A percentile compares a stretch with the other conserved stretches of the same genome.
Conservation (phyloP, 2,797 vertebrate species). For the Hydrocynus forskahlii region DNA sequence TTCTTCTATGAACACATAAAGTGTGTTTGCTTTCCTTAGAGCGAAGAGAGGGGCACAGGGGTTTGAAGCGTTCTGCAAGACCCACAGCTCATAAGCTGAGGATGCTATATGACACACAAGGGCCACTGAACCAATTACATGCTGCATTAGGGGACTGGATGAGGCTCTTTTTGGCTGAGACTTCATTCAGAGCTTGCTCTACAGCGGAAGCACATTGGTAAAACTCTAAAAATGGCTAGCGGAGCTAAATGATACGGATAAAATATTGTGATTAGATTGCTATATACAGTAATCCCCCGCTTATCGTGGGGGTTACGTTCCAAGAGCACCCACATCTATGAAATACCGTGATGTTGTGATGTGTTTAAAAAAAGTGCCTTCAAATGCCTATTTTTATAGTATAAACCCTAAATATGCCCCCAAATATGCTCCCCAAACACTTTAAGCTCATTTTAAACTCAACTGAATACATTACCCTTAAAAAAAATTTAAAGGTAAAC, state of each 20-base stretch:
- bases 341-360: too few species aligned
- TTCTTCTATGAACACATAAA: background rate
- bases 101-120: conserved; percentile 39
- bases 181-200: conserved; percentile 29
- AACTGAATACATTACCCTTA: too few species aligned
- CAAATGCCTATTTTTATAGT: too few species aligned
- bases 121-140: conserved; percentile 55
- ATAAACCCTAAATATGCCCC: too few species aligned
- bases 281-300: background rate
- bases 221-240: conserved; percentile 22
- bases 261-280: background rate
- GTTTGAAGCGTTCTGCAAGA: conserved; percentile 22
- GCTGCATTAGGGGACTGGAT: conserved; percentile 52
- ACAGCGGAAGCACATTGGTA: conserved; percentile 14
- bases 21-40: conserved; percentile 36
- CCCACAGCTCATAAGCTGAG: conserved; percentile 56
- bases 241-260: background rate
- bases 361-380: too few species aligned
- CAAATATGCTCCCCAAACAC: too few species aligned
- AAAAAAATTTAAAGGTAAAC: too few species aligned
- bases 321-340: too few species aligned
- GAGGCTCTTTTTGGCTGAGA: conserved; percentile 31
- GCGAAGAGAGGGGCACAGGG: conserved; percentile 4
- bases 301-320: too few species aligned
- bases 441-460: too few species aligned